Evolutionary conservation across 2,797 vertebrate species (phyloP).

Genomic region (Rhabdophis nuchalis): DNA sequence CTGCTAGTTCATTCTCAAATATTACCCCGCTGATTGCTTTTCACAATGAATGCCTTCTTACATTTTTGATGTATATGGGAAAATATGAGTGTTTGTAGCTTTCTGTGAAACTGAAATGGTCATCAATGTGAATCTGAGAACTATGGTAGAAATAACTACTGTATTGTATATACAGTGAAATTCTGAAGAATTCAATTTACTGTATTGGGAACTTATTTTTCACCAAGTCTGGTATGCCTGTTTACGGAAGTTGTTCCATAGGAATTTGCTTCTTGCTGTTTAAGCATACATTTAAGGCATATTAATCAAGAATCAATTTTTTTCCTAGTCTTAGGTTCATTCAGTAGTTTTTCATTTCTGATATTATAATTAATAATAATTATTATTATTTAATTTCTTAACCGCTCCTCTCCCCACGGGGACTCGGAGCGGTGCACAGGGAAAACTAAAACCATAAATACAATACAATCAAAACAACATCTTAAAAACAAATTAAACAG

Average conservation of each 20-base stretch:
- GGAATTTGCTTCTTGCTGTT: neutral
- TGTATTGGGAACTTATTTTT: neutral
- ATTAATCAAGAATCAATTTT: neutral
- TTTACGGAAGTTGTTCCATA: neutral
- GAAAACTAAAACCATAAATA: no score
- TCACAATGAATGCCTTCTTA: neutral
- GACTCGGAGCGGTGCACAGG: no score
- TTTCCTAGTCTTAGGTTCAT: neutral
- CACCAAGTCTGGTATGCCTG: neutral
- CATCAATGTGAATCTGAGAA: constrained; percentile 9
- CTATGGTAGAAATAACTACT: neutral
- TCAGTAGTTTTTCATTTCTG: neutral
- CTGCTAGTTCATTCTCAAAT: neutral
- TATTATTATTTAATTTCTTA: no score
- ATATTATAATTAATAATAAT: no score
- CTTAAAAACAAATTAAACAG: no score
- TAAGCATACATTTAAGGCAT: neutral
- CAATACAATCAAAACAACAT: no score
- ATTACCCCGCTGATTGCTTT: neutral
- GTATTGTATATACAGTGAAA: neutral
- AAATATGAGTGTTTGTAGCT: constrained; percentile 6
- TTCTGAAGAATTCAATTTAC: neutral
- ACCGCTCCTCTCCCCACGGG: no score
- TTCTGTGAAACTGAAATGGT: constrained; percentile 10
- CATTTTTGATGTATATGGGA: neutral